Evolutionary conservation across 2,113 vertebrate species (phyloP), one percentile per base, ranked within the genome.

Genomic region (Merops nubicus): DNA sequence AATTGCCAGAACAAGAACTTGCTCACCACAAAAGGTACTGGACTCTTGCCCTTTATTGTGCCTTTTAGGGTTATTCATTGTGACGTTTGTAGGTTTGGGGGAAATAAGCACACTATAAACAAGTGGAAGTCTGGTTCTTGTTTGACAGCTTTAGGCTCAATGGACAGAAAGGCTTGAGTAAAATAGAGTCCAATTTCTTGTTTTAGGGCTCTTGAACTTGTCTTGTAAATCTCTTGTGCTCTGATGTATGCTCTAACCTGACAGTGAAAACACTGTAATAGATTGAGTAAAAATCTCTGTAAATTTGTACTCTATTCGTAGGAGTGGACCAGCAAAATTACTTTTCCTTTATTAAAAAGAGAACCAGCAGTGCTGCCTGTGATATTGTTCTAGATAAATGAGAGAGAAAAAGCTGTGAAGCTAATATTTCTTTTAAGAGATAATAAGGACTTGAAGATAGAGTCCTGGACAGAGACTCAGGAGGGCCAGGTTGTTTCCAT

Each of bases 31-130:
- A 11, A 84, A 67, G n/a, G 33, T 47, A 74, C 82, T 77, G 84
- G 75, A 38, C 76, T 90, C 62, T 92, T 96, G 83, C 72, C 85
- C 95, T 93, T 90, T 91, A 34, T 88, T 60, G 31, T 74, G 60
- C 85, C 62, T 85, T 75, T 93, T 96, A 84, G 89, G 88, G 81
- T 94, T 72, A 29, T 87, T 85, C 92, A 78, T 86, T 84, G 83
- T 87, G 92, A 92, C 85, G 60, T 81, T 74, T 78, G 88, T 6
- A 21, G 88, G 48, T 94, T 90, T 70, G 72, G 54, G 59, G 72
- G 34, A 93, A 92, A 84, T 81, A 86, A 90, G 31, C 36, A 75
- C 45, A 8, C 74, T 78, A 87, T 89, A 93, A 91, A 83, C n/a
- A 91, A 93, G 70, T 90, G 64, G 38, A 91, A 92, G 38, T 63